These are phyloP conservation scores for Pseudococcus longispinus DNA, from an alignment of 2,888 invertebrate genomes.

Conservation along the genomic window DNA sequence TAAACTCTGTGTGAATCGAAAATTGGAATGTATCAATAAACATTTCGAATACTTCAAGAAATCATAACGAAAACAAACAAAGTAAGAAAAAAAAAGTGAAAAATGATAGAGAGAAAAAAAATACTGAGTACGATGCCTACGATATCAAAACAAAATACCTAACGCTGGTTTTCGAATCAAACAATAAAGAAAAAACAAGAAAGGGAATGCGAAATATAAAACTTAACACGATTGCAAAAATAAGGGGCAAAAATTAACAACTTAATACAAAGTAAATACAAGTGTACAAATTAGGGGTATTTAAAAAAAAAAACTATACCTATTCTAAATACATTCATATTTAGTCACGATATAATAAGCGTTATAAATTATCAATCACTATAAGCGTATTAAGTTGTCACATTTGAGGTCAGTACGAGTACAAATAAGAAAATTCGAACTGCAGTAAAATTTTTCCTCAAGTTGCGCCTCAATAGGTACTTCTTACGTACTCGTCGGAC, in stretches of 20 bases:
- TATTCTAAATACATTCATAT: background rate
- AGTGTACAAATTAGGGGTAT: conserved; percentile 1
- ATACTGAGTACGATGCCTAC: background rate
- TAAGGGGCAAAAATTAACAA: background rate
- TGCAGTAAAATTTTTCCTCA: background rate
- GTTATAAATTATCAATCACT: conserved; percentile 28
- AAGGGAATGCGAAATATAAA: background rate
- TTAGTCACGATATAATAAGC: conserved; percentile 22
- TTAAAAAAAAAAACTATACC: background rate
- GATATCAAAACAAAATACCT: background rate
- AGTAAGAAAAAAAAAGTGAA: background rate
- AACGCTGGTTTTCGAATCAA: background rate
- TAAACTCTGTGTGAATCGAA: background rate
- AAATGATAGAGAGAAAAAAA: background rate
- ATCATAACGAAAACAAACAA: too few species aligned
- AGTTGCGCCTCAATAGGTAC: background rate
- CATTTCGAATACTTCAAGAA: background rate
- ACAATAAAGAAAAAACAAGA: background rate
- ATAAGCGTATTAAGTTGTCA: conserved; percentile 38
- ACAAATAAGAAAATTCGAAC: background rate
- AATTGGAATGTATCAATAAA: background rate
- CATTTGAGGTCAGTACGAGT: background rate
- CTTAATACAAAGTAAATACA: conserved; percentile 6
- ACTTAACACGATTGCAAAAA: background rate
- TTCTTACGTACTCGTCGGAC: background rate